phyloP scores from a whole-genome alignment of 1,140 invertebrate genomes.

The Drosophila busckii region DNA sequence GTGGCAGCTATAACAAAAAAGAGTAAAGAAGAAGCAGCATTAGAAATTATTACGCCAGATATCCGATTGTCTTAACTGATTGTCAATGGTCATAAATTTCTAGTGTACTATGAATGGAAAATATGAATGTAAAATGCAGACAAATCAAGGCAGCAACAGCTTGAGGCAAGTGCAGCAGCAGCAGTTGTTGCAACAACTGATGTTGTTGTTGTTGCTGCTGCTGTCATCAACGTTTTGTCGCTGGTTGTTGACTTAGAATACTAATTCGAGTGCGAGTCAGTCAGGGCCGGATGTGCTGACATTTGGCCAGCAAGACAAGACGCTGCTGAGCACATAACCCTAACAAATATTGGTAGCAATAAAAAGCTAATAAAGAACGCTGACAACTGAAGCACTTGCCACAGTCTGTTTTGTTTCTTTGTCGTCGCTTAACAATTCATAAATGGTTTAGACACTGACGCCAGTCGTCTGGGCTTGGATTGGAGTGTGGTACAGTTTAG shows the following conservation, averaged over 20 bases:
- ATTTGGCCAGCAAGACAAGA: conserved; percentile 48
- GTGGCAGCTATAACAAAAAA: conserved; percentile 51
- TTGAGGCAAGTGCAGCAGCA: conserved; percentile 18
- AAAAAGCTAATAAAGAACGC: conserved; percentile 73
- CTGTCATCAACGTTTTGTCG: conserved; percentile 24
- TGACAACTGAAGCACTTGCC: conserved; percentile 53
- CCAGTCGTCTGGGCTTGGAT: conserved; percentile 48
- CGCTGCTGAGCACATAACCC: conserved; percentile 22
- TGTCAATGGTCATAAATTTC: conserved; percentile 71
- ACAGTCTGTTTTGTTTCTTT: conserved; percentile 10
- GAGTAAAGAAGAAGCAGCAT: conserved; percentile 36
- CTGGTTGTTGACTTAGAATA: conserved; percentile 63
- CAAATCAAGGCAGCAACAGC: conserved; percentile 49
- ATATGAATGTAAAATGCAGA: conserved; percentile 71
- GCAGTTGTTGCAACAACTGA: conserved; percentile 43
- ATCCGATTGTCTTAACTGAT: conserved; percentile 74
- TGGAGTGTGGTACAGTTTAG: conserved; percentile 30
- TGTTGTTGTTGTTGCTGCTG: conserved; percentile 15
- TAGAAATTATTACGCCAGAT: conserved; percentile 76
- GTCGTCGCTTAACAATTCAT: conserved; percentile 71
- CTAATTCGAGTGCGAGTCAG: conserved; percentile 55
- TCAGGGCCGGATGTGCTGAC: conserved; percentile 66
- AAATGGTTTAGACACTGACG: conserved; percentile 63
- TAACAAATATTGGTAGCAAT: conserved; percentile 70
- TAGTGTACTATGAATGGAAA: conserved; percentile 42